A percentile compares a stretch with the other conserved stretches of the same genome.
These are phyloP conservation scores for Lateolabrax maculatus DNA, from an alignment of 2,797 vertebrate genomes.

Conservation along the genomic window DNA sequence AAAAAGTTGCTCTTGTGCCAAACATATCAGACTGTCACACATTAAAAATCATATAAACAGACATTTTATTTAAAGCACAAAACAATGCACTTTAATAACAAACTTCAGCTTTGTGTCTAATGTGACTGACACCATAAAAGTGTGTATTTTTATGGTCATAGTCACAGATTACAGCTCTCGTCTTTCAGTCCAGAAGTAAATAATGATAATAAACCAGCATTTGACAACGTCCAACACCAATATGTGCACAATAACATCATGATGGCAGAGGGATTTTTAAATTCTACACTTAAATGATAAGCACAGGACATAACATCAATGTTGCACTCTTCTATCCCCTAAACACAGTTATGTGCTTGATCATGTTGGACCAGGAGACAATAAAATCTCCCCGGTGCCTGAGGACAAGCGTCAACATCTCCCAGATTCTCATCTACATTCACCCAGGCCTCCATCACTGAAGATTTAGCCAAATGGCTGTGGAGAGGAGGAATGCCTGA, in stretches of 20 bases:
- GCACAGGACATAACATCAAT: conserved; percentile 57
- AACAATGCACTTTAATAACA: conserved; percentile 47
- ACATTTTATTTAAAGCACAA: conserved; percentile 42
- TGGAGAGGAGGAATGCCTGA: conserved; percentile 72
- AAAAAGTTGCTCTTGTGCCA: conserved; percentile 54
- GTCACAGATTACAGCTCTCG: conserved; percentile 38
- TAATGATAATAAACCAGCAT: conserved; percentile 48
- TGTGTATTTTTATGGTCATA: conserved; percentile 38
- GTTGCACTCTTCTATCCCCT: conserved; percentile 60
- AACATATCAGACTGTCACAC: conserved; percentile 44
- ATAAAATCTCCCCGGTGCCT: conserved; percentile 72
- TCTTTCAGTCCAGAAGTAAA: conserved; percentile 46
- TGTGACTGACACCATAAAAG: conserved; percentile 23
- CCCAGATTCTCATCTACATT: conserved; percentile 78
- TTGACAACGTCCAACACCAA: conserved; percentile 10
- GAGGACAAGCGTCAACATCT: conserved; percentile 69
- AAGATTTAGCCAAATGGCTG: conserved; percentile 80
- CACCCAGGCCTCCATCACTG: conserved; percentile 70
- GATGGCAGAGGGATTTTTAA: conserved; percentile 44
- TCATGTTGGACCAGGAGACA: conserved; percentile 72
- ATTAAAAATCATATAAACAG: conserved; percentile 51
- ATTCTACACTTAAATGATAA: conserved; percentile 57
- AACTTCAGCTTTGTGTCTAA: conserved; percentile 37
- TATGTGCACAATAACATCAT: conserved; percentile 29
- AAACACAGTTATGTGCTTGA: conserved; percentile 70